Evolutionary conservation across 2,888 invertebrate genomes (phyloP), one percentile per base, ranked within the genome.

Genomic region (Synergus laeviventris): DNA sequence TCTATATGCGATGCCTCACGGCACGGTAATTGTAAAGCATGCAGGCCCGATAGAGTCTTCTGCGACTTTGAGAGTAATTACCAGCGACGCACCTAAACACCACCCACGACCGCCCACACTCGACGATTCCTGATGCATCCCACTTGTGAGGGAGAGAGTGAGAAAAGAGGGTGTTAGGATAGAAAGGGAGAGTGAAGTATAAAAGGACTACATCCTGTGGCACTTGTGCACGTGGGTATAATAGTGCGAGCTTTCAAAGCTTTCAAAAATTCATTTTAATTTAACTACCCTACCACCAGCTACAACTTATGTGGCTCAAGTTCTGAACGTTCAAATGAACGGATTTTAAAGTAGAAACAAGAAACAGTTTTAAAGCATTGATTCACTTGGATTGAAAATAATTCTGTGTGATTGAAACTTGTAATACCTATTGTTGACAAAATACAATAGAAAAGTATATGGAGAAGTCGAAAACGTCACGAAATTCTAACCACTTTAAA

Each of bases 71-170:
- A 82, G 85, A 85, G 84, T 88, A 88, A 88, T 88, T 87, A 88
- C 86, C 81, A 74, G 78, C 82, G 86, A 85, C 85, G 85, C 84
- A 81, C 83, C 86, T 85, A 86, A 87, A 86, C 86, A 84, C 86
- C 86, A 85, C 86, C 88, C 86, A 87, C 86, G 83, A 81, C 76
- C 86, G 86, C 86, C 86, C 81, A 87, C 86, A 75, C 75, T 75
- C 75, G 60, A 64, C 78, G 76, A 78, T 79, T 81, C 74, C 73
- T 73, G 74, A 73, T 73, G n/a, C 56, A 56, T 21, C 54, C 14
- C 24, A 49, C 18, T 60, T 18, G 21, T 60, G 18, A 36, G 11
- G 54, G 16, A 14, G 36, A 56, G 39, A 59, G 64, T 21, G 73
- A 64, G 73, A 75, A 38, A 36, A 45, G 64, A 42, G n/a, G 38